Evolutionary conservation across 2,888 invertebrate genomes (phyloP), one percentile per base, ranked within the genome.

Genomic region (Heliconius hortense): DNA sequence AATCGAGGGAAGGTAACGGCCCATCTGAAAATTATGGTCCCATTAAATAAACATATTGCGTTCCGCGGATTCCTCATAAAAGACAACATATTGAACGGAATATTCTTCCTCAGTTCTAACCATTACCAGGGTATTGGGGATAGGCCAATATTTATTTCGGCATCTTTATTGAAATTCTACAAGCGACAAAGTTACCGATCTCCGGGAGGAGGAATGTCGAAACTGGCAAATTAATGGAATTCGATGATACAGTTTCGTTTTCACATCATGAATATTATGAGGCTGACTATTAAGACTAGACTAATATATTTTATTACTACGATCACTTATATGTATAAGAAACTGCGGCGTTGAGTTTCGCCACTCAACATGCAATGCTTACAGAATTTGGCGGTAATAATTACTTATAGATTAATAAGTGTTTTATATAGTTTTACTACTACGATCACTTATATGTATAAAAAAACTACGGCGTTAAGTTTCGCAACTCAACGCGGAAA

Each of bases 121-220:
- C 86, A 88, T 90, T 89, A 88, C 82, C 80, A 77, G 82, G 83
- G 81, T 81, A 81, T 70, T 76, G 74, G 74, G 82, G 84, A 80
- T 82, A 82, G 80, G 84, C 78, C 86, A 82, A 91, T 90, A 90
- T 90, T 88, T 92, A 88, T 90, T 88, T 81, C 81, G 80, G 83
- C 80, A 84, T 85, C 90, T 89, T 89, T 91, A 93, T 93, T 93
- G 91, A 93, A 92, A 93, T 92, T 93, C 92, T 89, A 84, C 81
- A 84, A 84, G 83, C 84, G 84, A 84, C 83, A 85, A 86, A 87
- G 83, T 88, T 88, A 86, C 85, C 80, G 85, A 88, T 88, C 88
- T 84, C 83, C 81, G 72, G 77, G 48, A 48, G 70, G 59, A 75
- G 82, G 84, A 85, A 84, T 85, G 79, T 77, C 80, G 81, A 82